A percentile compares a stretch with the other conserved stretches of the same genome.
These are phyloP conservation scores for Catocala fraxini DNA, from an alignment of 2,888 invertebrate species.

Conservation along the genomic window DNA sequence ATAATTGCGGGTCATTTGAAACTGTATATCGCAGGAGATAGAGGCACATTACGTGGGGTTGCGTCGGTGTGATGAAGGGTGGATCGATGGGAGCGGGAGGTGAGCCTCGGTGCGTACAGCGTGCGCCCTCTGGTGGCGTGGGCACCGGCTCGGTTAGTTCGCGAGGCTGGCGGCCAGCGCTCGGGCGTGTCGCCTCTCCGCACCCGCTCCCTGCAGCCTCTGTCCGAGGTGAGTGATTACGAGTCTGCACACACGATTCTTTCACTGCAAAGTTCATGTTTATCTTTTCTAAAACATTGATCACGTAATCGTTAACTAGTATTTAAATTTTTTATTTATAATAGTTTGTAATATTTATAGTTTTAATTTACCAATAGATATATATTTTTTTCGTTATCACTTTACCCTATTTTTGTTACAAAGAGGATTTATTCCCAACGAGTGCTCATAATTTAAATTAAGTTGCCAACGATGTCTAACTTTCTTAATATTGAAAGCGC, in stretches of 20 bases:
- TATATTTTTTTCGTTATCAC: too few relatives aligned
- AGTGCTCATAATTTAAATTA: neutral
- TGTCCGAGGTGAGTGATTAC: conserved; percentile 59
- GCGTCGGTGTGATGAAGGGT: conserved; percentile 58
- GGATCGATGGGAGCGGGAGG: conserved; percentile 77
- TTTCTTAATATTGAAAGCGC: conserved; percentile 1
- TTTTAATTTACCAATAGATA: too few relatives aligned
- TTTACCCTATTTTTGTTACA: too few relatives aligned
- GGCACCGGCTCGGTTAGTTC: conserved; percentile 59
- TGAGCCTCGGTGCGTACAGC: conserved; percentile 25
- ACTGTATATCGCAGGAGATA: conserved; percentile 55
- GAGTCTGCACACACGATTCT: neutral
- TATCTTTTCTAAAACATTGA: neutral
- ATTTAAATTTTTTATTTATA: too few relatives aligned
- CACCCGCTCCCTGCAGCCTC: conserved; percentile 45
- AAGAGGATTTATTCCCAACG: neutral
- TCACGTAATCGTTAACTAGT: too few relatives aligned
- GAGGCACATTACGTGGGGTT: conserved; percentile 36
- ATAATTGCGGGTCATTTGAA: conserved; percentile 43
- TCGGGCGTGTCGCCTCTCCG: conserved; percentile 61
- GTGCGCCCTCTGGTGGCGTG: conserved; percentile 63
- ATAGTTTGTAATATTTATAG: too few relatives aligned
- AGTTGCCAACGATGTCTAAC: conserved; percentile 4
- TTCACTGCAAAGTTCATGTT: neutral
- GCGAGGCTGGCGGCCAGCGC: conserved; percentile 63